These are phyloP conservation scores for Polydrusus cervinus DNA, from an alignment of 2,888 invertebrate species.

Conservation along the genomic window DNA sequence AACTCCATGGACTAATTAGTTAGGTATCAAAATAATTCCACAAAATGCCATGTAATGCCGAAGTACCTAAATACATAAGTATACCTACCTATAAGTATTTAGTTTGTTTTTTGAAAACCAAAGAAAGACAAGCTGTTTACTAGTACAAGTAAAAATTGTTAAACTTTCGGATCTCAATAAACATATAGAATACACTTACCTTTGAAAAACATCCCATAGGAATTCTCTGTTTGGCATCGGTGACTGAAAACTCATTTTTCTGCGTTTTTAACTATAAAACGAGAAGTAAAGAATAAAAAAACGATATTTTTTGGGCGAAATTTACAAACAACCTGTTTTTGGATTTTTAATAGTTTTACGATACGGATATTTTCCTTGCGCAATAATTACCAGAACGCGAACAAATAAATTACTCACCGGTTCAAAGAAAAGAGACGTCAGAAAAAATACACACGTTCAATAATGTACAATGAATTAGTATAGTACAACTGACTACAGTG, in stretches of 20 bases:
- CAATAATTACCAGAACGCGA: no score
- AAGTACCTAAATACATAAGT: no score
- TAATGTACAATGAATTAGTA: no score
- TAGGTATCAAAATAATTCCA: no score
- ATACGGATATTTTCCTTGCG: not conserved
- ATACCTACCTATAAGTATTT: no score
- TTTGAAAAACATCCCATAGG: constrained; percentile 86
- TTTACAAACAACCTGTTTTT: constrained; percentile 6
- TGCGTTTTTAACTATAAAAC: not conserved
- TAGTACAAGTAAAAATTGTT: no score
- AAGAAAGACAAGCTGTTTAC: no score
- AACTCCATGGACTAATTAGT: no score
- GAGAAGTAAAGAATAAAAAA: not conserved
- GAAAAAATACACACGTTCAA: not conserved
- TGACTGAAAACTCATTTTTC: constrained; percentile 55
- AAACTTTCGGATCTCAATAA: no score
- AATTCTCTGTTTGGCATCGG: constrained; percentile 85
- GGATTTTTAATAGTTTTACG: not conserved
- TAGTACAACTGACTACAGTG: no score
- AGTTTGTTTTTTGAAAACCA: no score
- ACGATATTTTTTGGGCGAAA: not conserved
- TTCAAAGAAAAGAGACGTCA: constrained; percentile 5
- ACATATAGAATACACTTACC: constrained; percentile 37
- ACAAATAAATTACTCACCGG: constrained; percentile 8
- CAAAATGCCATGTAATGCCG: no score